A percentile compares a stretch with the other conserved stretches of the same genome.
Conservation (phyloP, 2,797 vertebrate genomes). For the Scomberomorus guttatus region DNA sequence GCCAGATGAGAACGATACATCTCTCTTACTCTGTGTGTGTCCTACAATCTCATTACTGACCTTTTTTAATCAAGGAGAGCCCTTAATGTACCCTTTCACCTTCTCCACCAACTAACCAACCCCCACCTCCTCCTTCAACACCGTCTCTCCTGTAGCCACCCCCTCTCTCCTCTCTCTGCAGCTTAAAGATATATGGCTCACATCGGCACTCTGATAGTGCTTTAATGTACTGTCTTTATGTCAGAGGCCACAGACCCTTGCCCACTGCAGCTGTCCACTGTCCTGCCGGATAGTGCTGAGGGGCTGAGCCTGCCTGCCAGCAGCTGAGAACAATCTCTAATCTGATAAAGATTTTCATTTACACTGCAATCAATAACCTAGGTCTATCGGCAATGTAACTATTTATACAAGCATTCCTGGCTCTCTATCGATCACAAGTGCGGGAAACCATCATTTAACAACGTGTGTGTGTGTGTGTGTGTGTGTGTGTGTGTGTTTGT, state of each 20-base stretch:
- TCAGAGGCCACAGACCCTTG: slow-evolving; percentile 86
- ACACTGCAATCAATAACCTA: slow-evolving; percentile 84
- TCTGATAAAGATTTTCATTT: slow-evolving; percentile 89
- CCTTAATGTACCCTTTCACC: slow-evolving; percentile 84
- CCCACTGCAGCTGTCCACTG: slow-evolving; percentile 83
- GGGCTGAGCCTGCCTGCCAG: slow-evolving; percentile 69
- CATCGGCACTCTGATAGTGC: slow-evolving; percentile 82
- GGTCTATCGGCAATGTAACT: slow-evolving; percentile 85
- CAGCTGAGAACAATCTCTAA: slow-evolving; percentile 83
- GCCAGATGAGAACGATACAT: slow-evolving; percentile 64
- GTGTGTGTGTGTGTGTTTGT: slow-evolving; percentile 27
- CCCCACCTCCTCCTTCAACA: slow-evolving; percentile 67
- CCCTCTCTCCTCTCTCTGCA: slow-evolving; percentile 68
- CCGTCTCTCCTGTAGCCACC: slow-evolving; percentile 48
- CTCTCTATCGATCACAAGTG: slow-evolving; percentile 82
- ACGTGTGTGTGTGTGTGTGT: slow-evolving; percentile 46
- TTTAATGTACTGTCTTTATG: slow-evolving; percentile 87
- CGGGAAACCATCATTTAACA: slow-evolving; percentile 85
- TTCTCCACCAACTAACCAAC: slow-evolving; percentile 69
- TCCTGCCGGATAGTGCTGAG: slow-evolving; percentile 68
- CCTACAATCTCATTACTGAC: slow-evolving; percentile 80
- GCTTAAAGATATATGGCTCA: slow-evolving; percentile 85
- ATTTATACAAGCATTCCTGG: slow-evolving; percentile 87
- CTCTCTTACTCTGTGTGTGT: slow-evolving; percentile 64
- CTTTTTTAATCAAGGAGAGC: slow-evolving; percentile 82